Evolutionary conservation across 1,140 invertebrate species (phyloP).

Genomic region (Procambarus virginalis): DNA sequence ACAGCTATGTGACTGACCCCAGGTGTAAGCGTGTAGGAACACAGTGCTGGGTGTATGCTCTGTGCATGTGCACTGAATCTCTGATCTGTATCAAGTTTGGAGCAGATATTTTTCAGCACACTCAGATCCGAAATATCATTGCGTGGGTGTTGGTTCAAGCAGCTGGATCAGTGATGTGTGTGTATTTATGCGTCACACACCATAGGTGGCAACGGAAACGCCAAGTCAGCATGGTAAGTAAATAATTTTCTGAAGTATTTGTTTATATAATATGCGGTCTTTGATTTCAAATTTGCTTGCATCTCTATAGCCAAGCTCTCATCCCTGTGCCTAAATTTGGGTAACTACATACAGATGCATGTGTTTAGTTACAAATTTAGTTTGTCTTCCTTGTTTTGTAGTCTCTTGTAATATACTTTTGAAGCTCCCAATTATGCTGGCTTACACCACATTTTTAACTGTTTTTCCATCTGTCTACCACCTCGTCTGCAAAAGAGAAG

Average conservation of each 20-base stretch:
- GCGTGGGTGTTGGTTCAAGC: conserved; percentile 61
- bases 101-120: conserved; percentile 59
- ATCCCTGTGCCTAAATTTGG: too few species aligned
- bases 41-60: conserved; percentile 96
- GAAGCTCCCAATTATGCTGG: too few species aligned
- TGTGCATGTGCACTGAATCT: conserved; percentile 68
- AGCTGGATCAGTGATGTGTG: conserved; percentile 62
- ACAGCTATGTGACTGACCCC: conserved; percentile 96
- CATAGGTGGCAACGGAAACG: conserved; percentile 49
- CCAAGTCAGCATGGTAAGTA: conserved; percentile 49
- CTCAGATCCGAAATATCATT: conserved; percentile 61
- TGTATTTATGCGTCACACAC: conserved; percentile 64
- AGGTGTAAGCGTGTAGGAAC: conserved; percentile 97
- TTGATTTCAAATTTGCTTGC: too few species aligned
- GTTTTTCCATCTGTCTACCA: too few species aligned
- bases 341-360: too few species aligned
- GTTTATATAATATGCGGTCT: too few species aligned
- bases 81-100: conserved; percentile 69
- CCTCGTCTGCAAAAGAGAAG: too few species aligned
- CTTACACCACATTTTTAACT: too few species aligned
- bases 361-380: too few species aligned
- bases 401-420: too few species aligned
- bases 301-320: too few species aligned
- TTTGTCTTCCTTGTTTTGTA: too few species aligned
- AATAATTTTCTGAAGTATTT: background rate